A percentile compares a stretch with the other conserved stretches of the same genome.
These are phyloP conservation scores for Rhegmatorhina hoffmannsi DNA, from an alignment of 2,113 vertebrate genomes.

Conservation along the genomic window DNA sequence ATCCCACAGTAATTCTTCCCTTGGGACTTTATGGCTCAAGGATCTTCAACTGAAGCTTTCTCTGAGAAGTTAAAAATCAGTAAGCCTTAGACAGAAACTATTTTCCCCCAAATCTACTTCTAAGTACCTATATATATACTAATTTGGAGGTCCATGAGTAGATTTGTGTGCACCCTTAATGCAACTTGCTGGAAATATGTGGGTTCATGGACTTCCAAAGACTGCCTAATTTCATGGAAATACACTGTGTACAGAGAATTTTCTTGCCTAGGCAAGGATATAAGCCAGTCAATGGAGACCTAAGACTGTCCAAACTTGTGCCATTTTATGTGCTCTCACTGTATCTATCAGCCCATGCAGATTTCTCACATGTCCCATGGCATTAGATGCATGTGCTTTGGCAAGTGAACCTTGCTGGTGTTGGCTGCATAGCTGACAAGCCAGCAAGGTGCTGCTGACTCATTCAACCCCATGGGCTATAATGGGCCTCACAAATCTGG, in stretches of 20 bases:
- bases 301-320: not conserved
- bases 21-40: not conserved
- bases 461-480: not conserved
- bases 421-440: not conserved
- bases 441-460: not conserved
- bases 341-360: not conserved
- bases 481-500: not conserved
- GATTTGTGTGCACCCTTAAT: fast-evolving
- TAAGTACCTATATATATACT: not conserved
- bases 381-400: not conserved
- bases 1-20: not conserved
- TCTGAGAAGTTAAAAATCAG: not conserved
- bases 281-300: not conserved
- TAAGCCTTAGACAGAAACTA: not conserved
- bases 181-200: not conserved
- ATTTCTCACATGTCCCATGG: not conserved
- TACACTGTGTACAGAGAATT: not conserved
- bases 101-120: not conserved
- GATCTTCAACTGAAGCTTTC: not conserved
- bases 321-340: not conserved
- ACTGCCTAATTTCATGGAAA: not conserved
- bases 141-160: not conserved
- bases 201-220: not conserved
- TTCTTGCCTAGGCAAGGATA: not conserved
- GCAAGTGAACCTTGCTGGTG: not conserved